Conservation (phyloP, 2,797 vertebrate species). For the Cossypha polioptera region DNA sequence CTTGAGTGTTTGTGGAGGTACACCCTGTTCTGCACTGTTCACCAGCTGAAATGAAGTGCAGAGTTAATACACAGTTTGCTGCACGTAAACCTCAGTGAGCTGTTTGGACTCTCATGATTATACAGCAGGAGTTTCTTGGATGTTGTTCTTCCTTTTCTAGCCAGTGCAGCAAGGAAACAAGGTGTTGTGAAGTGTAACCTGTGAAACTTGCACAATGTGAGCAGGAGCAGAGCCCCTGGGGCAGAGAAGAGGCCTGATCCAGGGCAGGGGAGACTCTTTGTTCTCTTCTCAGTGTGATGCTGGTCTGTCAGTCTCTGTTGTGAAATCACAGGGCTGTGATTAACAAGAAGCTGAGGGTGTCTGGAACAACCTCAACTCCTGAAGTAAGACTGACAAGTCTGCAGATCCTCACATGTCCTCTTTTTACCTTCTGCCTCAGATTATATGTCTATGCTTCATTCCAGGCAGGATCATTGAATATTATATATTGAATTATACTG, state of each 20-base stretch:
- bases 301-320: background rate
- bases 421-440: background rate
- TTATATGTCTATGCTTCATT: rapidly evolving
- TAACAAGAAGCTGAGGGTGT: background rate
- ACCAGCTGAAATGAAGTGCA: background rate
- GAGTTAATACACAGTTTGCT: background rate
- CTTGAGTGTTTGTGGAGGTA: background rate
- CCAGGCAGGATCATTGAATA: background rate
- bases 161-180: background rate
- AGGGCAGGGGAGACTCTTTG: background rate
- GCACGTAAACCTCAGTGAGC: background rate
- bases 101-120: background rate
- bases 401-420: too few species aligned
- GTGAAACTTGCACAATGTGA: background rate
- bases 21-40: background rate
- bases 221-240: background rate
- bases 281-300: background rate
- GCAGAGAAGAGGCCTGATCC: background rate
- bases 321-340: background rate
- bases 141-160: background rate
- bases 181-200: background rate
- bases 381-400: background rate
- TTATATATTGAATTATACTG: background rate
- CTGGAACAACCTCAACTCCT: background rate
- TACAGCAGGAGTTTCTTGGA: background rate